Base-by-base conservation (phyloP, 2,797 vertebrate species). In the Allobates femoralis region DNA sequence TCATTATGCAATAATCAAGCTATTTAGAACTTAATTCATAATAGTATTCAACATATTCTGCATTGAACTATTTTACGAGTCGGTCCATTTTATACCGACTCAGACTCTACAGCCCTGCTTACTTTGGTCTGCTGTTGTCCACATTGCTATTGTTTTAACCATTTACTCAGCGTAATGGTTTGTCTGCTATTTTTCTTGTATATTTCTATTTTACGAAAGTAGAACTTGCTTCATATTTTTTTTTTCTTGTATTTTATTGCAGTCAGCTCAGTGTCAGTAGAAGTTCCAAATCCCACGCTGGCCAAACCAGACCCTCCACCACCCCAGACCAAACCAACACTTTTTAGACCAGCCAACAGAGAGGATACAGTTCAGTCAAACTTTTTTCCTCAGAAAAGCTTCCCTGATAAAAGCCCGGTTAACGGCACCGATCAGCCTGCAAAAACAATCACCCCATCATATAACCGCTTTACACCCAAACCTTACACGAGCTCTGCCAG, bases 361-460 rank as follows among this genome's bases (percentile, higher is more conserved):
- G 97, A 99, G 3, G 97, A 99, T 23, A 91, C 94, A 10, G 89
- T 95, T n/a, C 96, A 95, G 74, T 90, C 93, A 6, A 94, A 94
- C 73, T 98, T 96, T 89, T 96, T 95, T 81, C 95, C 96, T 56
- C 95, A 97, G 92, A 99, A 98, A 91, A 97, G 92, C 89, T 98
- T 97, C 90, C 95, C 97, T 2, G 97, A 97, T 60, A 98, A 97
- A 91, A 92, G 93, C 53, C 95, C 96, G 0, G 88, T 98, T 87
- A 97, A 97, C n/a, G 96, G 96, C 91, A 94, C 94, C 0, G 97
- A 97, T 0, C 93, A 90, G 30, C 92, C 94, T 78, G 91, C 95
- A 53, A 96, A 98, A 92, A 91, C 91, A 0, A 85, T 94, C 32
- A 90, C 95, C 21, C 92, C 94, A 16, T 92, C 95, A 88, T 98